Evolutionary conservation across 2,888 invertebrate species (phyloP).

Genomic region (Liopterus haemorrhoidalis): DNA sequence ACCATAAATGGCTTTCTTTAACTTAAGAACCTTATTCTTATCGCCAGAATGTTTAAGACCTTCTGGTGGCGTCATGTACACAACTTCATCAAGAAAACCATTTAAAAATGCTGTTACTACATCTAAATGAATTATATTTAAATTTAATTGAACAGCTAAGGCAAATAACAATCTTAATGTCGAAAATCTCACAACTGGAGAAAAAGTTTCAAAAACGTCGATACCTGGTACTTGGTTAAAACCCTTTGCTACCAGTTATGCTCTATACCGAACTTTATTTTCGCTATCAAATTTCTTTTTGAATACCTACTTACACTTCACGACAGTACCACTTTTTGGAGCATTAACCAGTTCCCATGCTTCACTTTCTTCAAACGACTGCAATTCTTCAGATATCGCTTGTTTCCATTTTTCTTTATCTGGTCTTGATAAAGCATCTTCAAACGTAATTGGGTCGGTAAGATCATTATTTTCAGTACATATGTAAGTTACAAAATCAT

Average conservation of each 20-base stretch:
- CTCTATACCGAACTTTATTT: conserved; percentile 27
- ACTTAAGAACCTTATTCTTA: neutral
- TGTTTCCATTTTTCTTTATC: too few relatives aligned
- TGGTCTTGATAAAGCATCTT: too few relatives aligned
- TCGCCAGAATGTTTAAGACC: too few relatives aligned
- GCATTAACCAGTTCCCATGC: too few relatives aligned
- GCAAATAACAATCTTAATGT: conserved; percentile 22
- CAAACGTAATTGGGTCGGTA: too few relatives aligned
- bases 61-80: conserved; percentile 8
- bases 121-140: conserved; percentile 17
- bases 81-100: conserved; percentile 6
- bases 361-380: too few relatives aligned
- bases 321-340: conserved; percentile 29
- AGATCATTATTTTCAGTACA: too few relatives aligned
- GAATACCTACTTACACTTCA: conserved; percentile 36
- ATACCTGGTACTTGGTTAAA: conserved; percentile 17
- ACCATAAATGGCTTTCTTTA: conserved; percentile 20
- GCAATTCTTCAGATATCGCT: too few relatives aligned
- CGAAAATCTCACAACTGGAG: conserved; percentile 19
- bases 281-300: conserved; percentile 33
- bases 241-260: conserved; percentile 21
- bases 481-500: conserved; percentile 31
- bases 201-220: conserved; percentile 20
- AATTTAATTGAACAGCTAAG: conserved; percentile 8
- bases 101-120: conserved; percentile 16